Conservation (phyloP, 2,113 vertebrate species). For the Brachionichthys hirsutus region DNA sequence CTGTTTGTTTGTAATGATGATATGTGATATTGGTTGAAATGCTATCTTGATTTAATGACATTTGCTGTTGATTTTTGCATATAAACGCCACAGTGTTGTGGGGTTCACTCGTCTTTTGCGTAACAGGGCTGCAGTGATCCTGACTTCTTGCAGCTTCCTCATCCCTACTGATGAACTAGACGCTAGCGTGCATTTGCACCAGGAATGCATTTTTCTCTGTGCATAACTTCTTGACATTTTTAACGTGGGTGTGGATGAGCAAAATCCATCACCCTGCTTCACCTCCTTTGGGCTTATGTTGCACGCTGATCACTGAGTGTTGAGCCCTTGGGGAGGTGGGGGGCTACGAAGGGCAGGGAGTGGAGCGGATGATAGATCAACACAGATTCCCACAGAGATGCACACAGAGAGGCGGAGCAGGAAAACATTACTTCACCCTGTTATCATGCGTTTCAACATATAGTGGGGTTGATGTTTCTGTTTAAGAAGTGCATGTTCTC, state of each 20-base stretch:
- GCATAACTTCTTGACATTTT: too few species aligned
- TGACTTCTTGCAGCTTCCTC: too few species aligned
- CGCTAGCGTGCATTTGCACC: too few species aligned
- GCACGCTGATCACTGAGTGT: slow-evolving; percentile 12
- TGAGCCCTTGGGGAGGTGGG: background rate
- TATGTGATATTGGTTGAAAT: too few species aligned
- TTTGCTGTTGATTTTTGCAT: too few species aligned
- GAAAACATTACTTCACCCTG: slow-evolving; percentile 23
- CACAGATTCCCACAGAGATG: slow-evolving; percentile 22
- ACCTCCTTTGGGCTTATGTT: background rate
- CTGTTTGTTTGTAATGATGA: too few species aligned
- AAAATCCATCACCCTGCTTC: background rate
- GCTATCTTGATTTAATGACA: too few species aligned
- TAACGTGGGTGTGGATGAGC: background rate
- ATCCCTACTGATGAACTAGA: too few species aligned
- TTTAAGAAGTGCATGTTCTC: background rate
- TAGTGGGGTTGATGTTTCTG: background rate
- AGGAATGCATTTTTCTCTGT: background rate
- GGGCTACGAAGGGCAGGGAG: slow-evolving; percentile 1
- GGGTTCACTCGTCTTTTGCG: too few species aligned
- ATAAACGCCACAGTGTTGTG: too few species aligned
- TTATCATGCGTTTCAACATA: background rate
- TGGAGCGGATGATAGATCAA: slow-evolving; percentile 18
- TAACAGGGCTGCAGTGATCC: too few species aligned
- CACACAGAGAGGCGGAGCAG: slow-evolving; percentile 1